Percentiles rank a stretch among this genome's conserved stretches.
Conservation (phyloP, 2,888 invertebrate genomes). For the Hyppa rectilinea region DNA sequence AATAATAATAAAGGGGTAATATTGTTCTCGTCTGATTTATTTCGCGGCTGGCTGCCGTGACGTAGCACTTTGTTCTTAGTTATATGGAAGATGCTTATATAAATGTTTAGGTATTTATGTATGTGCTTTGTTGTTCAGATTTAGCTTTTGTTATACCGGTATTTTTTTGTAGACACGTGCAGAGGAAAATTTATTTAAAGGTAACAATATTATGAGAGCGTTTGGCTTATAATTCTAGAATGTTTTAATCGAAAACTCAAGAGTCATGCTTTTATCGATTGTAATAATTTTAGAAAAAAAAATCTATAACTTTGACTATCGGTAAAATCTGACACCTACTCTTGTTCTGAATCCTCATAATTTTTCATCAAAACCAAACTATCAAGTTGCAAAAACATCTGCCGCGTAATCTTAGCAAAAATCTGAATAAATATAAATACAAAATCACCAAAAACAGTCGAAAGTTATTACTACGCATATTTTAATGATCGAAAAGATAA, state of each 20-base stretch:
- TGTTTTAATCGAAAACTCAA: not conserved
- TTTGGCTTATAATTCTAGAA: not conserved
- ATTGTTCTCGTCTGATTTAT: slow-evolving; percentile 80
- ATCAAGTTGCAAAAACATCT: not conserved
- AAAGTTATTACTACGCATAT: slow-evolving; percentile 23
- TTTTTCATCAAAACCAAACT: not conserved
- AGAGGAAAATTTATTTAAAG: not conserved
- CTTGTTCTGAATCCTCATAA: not conserved
- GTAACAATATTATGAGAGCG: not conserved
- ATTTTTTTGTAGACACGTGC: slow-evolving; percentile 23
- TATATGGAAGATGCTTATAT: slow-evolving; percentile 56
- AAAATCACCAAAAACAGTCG: slow-evolving; percentile 16
- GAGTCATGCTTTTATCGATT: not conserved
- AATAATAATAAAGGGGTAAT: slow-evolving; percentile 84
- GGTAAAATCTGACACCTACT: not conserved
- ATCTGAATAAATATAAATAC: not conserved
- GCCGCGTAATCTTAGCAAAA: not conserved
- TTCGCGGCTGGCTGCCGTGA: slow-evolving; percentile 69
- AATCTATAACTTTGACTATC: no score
- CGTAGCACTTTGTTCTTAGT: slow-evolving; percentile 65
- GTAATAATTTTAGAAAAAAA: no score
- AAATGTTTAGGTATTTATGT: slow-evolving; percentile 52
- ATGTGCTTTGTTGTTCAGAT: slow-evolving; percentile 48
- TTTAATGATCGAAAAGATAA: slow-evolving; percentile 37
- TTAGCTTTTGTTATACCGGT: slow-evolving; percentile 38